Percentiles rank a stretch among this genome's conserved stretches.
These are phyloP conservation scores for Nycticorax nycticorax DNA, from an alignment of 2,113 vertebrate genomes.

Conservation along the genomic window DNA sequence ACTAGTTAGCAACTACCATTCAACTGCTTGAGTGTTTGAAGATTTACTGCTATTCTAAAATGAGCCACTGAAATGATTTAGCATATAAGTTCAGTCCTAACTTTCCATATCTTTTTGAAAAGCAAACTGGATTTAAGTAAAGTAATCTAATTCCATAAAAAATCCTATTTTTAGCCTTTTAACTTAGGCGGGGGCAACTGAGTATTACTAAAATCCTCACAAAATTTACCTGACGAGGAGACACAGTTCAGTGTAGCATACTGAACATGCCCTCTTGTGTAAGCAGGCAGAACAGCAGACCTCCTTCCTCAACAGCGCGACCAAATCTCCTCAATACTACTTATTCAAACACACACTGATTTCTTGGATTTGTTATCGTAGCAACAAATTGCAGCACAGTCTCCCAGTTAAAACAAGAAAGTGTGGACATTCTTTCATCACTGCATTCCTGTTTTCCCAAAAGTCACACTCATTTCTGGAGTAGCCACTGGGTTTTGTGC, in stretches of 20 bases:
- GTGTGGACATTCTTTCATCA: not conserved
- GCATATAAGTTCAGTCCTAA: accelerated
- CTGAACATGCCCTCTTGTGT: slow-evolving; percentile 34
- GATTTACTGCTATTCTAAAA: not conserved
- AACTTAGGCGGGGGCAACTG: not conserved
- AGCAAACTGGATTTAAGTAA: not conserved
- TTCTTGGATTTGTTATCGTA: not conserved
- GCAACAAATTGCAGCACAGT: not conserved
- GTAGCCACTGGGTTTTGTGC: not conserved
- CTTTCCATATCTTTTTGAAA: not conserved
- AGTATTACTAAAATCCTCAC: not conserved
- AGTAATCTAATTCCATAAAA: not conserved
- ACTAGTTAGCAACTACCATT: not conserved
- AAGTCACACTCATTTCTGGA: not conserved
- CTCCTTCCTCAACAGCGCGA: accelerated
- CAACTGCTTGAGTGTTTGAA: not conserved
- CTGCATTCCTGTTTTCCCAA: accelerated
- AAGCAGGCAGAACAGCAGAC: not conserved
- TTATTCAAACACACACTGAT: not conserved
- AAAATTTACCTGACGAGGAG: not conserved
- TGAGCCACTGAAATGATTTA: not conserved
- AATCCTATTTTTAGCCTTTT: not conserved
- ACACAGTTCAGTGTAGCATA: not conserved
- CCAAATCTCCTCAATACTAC: not conserved
- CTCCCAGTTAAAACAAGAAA: not conserved